A percentile compares a stretch with the other conserved stretches of the same genome.
Evolutionary conservation across 2,888 invertebrate species (phyloP).

Genomic region (Mycalesis mineus): DNA sequence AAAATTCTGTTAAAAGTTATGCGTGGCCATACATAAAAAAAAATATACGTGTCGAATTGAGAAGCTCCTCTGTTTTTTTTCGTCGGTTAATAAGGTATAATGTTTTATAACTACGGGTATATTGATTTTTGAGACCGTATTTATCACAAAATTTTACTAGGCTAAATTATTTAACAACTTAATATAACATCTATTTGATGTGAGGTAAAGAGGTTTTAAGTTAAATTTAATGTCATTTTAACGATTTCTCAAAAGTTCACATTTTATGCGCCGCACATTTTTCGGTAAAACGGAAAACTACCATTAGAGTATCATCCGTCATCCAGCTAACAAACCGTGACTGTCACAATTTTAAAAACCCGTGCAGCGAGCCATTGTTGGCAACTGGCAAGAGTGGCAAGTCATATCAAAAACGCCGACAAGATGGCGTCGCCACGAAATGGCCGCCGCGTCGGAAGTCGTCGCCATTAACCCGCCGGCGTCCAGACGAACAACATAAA

Average conservation of each 20-base stretch:
- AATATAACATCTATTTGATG: background rate
- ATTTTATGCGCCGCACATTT: constrained; percentile 8
- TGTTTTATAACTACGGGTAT: no score
- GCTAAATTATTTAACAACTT: background rate
- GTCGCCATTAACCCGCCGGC: constrained; percentile 46
- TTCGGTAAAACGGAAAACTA: constrained; percentile 13
- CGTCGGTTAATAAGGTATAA: no score
- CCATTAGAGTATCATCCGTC: constrained; percentile 21
- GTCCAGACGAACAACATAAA: constrained; percentile 41
- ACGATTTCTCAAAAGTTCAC: constrained; percentile 2
- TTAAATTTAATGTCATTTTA: constrained; percentile 4
- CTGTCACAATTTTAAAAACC: constrained; percentile 24
- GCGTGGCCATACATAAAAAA: no score
- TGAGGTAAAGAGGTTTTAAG: background rate
- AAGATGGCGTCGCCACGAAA: constrained; percentile 41
- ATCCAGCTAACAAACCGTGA: constrained; percentile 23
- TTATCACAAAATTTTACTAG: no score
- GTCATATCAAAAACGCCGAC: constrained; percentile 24
- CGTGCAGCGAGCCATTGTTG: constrained; percentile 15
- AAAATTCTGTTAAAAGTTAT: no score
- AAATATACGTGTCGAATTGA: no score
- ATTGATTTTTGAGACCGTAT: no score
- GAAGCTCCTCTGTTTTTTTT: no score
- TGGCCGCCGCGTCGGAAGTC: constrained; percentile 47
- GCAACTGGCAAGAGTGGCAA: constrained; percentile 10